Percentiles rank a stretch among this genome's conserved stretches.
Conservation (phyloP, 37 sponge, comb jelly and placozoan genomes). For the Theonella swinhoei region DNA sequence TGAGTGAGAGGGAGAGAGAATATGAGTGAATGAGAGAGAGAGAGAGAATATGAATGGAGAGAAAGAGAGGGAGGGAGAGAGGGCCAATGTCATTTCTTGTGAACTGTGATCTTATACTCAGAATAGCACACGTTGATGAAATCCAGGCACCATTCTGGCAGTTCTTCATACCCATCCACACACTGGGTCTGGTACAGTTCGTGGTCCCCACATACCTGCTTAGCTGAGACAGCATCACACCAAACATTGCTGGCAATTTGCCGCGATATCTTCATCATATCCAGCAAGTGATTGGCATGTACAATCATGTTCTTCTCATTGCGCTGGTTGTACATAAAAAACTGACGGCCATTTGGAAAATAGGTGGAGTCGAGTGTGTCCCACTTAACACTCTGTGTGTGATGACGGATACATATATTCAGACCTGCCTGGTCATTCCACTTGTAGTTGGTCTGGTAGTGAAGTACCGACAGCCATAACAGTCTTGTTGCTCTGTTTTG, state of each 20-base stretch:
- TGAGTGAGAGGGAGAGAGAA: too few species aligned
- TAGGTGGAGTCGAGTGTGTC: constrained; percentile 2
- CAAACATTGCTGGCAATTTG: constrained; percentile 46
- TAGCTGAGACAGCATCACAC: constrained; percentile 24
- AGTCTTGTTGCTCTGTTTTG: constrained; percentile 10
- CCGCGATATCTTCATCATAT: constrained; percentile 9
- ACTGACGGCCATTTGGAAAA: constrained; percentile 61
- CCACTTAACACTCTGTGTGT: constrained; percentile 27
- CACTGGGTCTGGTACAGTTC: neutral
- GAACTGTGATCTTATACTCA: neutral
- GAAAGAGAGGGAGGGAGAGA: too few species aligned
- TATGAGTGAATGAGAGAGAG: too few species aligned
- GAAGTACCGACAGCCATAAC: constrained; percentile 41
- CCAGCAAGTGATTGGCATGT: constrained; percentile 57
- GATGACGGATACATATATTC: constrained; percentile 63
- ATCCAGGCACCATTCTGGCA: neutral
- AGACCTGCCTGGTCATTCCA: constrained; percentile 70
- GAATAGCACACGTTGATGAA: neutral
- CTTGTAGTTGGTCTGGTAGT: constrained; percentile 41
- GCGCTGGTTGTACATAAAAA: constrained; percentile 17
- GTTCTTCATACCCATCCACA: neutral
- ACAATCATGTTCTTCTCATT: constrained; percentile 37
- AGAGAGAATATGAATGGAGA: too few species aligned
- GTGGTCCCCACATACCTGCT: neutral
- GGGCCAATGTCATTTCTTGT: neutral